phyloP scores from a whole-genome alignment of 2,113 vertebrate species.

The Corydoras maculifer region DNA sequence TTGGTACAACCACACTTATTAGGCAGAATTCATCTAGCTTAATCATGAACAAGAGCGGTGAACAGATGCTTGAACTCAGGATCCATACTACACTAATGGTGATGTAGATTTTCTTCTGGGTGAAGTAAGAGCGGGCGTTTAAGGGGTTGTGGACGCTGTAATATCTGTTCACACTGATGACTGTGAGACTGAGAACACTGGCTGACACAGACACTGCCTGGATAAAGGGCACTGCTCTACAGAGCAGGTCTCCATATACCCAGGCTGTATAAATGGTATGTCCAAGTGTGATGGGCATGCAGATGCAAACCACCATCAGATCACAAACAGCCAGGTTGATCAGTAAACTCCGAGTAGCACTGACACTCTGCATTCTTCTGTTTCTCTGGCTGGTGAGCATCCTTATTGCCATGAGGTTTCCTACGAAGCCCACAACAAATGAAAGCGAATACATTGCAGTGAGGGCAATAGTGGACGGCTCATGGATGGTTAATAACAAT shows the following conservation, averaged over 20 bases:
- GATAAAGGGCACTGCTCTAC: conserved; percentile 79
- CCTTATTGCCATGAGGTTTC: conserved; percentile 80
- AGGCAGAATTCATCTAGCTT: conserved; percentile 71
- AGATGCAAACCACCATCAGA: conserved; percentile 84
- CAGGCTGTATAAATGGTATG: conserved; percentile 83
- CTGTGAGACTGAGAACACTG: conserved; percentile 80
- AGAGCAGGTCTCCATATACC: conserved; percentile 86
- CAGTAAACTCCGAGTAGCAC: conserved; percentile 78
- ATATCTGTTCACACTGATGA: conserved; percentile 85
- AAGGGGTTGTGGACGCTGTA: conserved; percentile 81
- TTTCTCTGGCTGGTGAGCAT: conserved; percentile 72
- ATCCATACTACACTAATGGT: conserved; percentile 78
- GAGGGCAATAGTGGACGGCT: conserved; percentile 78
- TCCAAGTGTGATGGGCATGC: conserved; percentile 85
- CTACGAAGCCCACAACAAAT: conserved; percentile 78
- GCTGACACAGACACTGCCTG: conserved; percentile 83
- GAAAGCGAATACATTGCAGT: conserved; percentile 77
- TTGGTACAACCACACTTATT: conserved; percentile 69
- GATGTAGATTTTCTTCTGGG: conserved; percentile 70
- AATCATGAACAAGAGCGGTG: conserved; percentile 83
- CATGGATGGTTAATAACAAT: conserved; percentile 73
- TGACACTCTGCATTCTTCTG: conserved; percentile 65
- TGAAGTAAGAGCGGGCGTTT: conserved; percentile 79
- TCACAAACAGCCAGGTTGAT: conserved; percentile 85
- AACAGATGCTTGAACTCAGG: conserved; percentile 78